Conservation (phyloP, 2,797 vertebrate species). For the Cynopterus sphinx region DNA sequence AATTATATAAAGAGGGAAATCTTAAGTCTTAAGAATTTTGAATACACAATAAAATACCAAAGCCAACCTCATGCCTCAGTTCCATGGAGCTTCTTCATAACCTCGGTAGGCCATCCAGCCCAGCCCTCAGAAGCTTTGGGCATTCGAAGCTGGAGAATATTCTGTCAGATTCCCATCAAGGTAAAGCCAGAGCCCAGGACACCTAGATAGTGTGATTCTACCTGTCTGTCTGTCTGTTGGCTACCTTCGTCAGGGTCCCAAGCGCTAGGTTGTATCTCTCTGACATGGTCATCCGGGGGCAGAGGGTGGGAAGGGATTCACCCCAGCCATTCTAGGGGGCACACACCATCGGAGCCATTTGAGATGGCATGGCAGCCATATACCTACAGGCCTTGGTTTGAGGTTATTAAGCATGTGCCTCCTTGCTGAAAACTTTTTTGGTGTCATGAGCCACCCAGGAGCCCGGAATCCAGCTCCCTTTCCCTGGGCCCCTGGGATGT, state of each 20-base stretch:
- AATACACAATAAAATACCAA: conserved; percentile 48
- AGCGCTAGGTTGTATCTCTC: background rate
- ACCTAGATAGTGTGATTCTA: background rate
- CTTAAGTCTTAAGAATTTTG: conserved; percentile 37
- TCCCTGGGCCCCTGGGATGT: background rate
- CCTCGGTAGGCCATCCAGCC: background rate
- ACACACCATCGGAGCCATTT: background rate
- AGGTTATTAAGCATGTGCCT: background rate
- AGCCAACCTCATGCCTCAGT: background rate
- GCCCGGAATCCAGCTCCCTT: background rate
- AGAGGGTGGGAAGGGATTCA: background rate
- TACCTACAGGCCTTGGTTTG: background rate
- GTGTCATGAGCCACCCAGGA: background rate
- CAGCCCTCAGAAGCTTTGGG: background rate
- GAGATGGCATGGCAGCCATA: accelerated
- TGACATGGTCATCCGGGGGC: background rate
- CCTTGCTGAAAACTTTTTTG: background rate
- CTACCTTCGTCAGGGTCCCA: background rate
- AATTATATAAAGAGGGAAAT: conserved; percentile 12
- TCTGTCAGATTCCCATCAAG: background rate
- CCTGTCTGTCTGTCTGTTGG: background rate
- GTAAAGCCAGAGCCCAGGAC: background rate
- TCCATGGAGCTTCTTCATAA: background rate
- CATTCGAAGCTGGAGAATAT: background rate
- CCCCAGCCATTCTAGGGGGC: background rate